Base-by-base conservation (phyloP, 92 coral and sea anemone genomes). In the Umimayanthus chanpuru region DNA sequence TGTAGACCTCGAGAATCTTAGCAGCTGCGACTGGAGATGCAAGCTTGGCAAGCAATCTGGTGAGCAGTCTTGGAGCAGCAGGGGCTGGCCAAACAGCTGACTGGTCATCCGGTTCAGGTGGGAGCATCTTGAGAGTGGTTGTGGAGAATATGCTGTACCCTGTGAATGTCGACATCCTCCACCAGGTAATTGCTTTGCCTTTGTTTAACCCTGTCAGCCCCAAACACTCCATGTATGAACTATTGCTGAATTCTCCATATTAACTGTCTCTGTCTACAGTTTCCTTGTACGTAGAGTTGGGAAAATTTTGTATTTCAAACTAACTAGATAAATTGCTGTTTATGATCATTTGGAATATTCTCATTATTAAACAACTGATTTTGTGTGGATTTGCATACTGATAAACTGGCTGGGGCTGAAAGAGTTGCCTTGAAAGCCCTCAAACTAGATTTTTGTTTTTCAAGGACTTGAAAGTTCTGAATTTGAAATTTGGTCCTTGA, bases 131-230 rank as follows among this genome's bases (percentile, higher is more conserved):
- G 58, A 86, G 99, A 50, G 96, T 96, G 14, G 93, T 97, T 76
- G 93, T 97, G 64, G 97, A 95, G 10, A 97, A 95, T 81, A 89
- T 97, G 95, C 76, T 92, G 77, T 97, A 97, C 81, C 91, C 94
- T 0, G 94, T 97, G 5, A 94, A 96, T 29, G 92, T 97, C 16
- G 99, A 97, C 40, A 90, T 94, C 18, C 91, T 97, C n/a, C 89
- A 97, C 86, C 94, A 95, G 94, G 99, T 97, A 87, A 14, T 0
- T 5, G 1, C 9, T 18, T 18, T 61, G 1, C n/a, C n/a, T 21
- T 61, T 61, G 68, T 20, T 61, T 18, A 4, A 21, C 23, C 25
- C 18, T 73, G 1, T 64, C 68, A 11, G 68, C 68, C 20, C 16
- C 20, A 64, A 64, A 64, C 49, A 64, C 15, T 25, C 10, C 68